Evolutionary conservation across 1,140 invertebrate genomes (phyloP), one percentile per base, ranked within the genome.

Genomic region (Aethina tumida): DNA sequence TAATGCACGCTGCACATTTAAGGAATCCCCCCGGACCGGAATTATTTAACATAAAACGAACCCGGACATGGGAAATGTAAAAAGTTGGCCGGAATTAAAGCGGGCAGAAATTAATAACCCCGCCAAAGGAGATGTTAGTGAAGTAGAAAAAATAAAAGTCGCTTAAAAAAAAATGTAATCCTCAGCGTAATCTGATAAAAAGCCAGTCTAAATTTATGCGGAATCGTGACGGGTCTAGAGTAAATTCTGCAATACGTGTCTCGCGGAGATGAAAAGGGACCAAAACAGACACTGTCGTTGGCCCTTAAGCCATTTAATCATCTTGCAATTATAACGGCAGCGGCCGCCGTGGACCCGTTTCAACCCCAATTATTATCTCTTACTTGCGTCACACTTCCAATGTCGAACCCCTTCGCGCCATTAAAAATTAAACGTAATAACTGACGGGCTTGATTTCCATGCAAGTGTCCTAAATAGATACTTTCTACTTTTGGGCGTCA

Each of bases 261-360:
- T 19, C 14, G 13, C 31, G 10, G 24, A 34, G 20, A 24, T 41
- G 21, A 34, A 34, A n/a, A 15, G 27, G 39, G 39, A 10, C 24
- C 14, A 10, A 10, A 10, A 18, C 31, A 35, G 17, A 34, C 13
- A 18, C 21, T 16, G 39, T 26, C 16, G 6, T 14, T 19, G 20
- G 24, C 24, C 39, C 39, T 35, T n/a, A 35, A 24, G 39, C 14
- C 21, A 35, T 41, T 41, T 41, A 41, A 41, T 41, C 39, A 41
- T 41, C 39, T 21, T 30, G 21, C 26, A 41, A 41, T 35, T 24
- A 35, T 28, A 29, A 22, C 24, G 18, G 35, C 15, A 26, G 24
- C 24, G n/a, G 13, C 24, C n/a, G 5, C 5, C 14, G n/a, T 26
- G 24, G 24, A 26, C 24, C 24, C 24, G 13, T 26, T 26, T 26